Evolutionary conservation across 2,888 invertebrate species (phyloP).

Genomic region (Drosophila recens): DNA sequence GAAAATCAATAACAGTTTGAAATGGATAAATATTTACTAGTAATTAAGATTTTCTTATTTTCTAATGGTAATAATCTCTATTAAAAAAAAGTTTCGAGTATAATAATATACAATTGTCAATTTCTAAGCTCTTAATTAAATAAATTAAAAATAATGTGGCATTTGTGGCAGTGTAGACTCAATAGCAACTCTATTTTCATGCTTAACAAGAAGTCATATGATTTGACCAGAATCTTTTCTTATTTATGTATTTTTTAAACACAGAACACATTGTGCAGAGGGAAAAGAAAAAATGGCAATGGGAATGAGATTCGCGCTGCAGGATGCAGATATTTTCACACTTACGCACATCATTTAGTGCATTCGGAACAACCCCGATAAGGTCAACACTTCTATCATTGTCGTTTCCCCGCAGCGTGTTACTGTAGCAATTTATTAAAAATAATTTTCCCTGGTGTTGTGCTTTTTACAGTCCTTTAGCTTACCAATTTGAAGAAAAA

Average conservation of each 20-base stretch:
- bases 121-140: too few species aligned
- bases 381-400: conserved; percentile 33
- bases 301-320: conserved; percentile 24
- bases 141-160: too few species aligned
- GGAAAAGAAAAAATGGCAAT: neutral
- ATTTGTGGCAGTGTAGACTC: too few species aligned
- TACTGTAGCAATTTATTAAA: conserved; percentile 84
- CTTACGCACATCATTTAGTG: conserved; percentile 72
- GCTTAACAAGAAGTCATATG: conserved; percentile 57
- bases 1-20: too few species aligned
- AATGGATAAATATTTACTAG: too few species aligned
- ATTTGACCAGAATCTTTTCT: conserved; percentile 60
- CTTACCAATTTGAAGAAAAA: too few species aligned
- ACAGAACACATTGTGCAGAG: conserved; percentile 18
- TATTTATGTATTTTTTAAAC: too few species aligned
- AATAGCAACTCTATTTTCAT: conserved; percentile 9
- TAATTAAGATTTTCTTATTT: too few species aligned
- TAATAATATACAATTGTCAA: too few species aligned
- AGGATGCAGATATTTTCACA: conserved; percentile 70
- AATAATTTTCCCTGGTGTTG: conserved; percentile 83
- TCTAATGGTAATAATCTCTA: too few species aligned
- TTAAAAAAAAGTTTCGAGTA: too few species aligned
- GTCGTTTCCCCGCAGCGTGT: conserved; percentile 71
- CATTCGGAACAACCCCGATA: conserved; percentile 79
- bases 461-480: conserved; percentile 31